These are phyloP conservation scores for Pachyramphus minor DNA, from an alignment of 2,113 vertebrate genomes.

Conservation along the genomic window DNA sequence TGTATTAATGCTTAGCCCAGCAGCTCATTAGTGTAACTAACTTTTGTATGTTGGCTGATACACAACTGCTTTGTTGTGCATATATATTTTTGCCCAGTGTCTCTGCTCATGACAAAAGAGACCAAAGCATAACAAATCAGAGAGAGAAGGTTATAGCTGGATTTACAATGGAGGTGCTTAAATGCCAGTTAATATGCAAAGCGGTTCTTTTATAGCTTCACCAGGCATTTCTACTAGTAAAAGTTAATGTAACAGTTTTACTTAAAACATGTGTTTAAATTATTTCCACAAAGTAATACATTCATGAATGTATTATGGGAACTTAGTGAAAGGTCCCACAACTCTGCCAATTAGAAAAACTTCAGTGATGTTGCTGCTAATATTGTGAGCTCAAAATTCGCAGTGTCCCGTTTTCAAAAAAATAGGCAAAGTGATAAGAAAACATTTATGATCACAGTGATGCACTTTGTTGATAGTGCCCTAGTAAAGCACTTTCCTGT, in stretches of 20 bases:
- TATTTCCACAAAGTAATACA: neutral
- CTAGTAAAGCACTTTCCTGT: neutral
- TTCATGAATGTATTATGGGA: neutral
- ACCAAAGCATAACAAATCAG: neutral
- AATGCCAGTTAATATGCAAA: neutral
- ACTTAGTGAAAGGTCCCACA: neutral
- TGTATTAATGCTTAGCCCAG: neutral
- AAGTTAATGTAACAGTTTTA: neutral
- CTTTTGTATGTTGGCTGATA: neutral
- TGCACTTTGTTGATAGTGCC: neutral
- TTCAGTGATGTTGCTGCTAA: neutral
- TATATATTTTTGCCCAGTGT: neutral
- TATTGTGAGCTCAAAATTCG: neutral
- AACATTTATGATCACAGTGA: neutral
- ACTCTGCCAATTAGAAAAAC: neutral
- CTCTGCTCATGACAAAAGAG: neutral
- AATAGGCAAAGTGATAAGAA: neutral
- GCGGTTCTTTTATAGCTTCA: neutral
- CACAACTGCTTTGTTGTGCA: neutral
- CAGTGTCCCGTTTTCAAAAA: neutral
- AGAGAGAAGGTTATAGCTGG: neutral
- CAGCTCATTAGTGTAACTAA: neutral
- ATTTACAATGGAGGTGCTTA: neutral
- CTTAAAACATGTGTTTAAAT: neutral
- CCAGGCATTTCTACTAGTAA: neutral